These are phyloP conservation scores for Megaustenia siamemsis DNA, from an alignment of 2,888 invertebrate genomes.

Conservation along the genomic window DNA sequence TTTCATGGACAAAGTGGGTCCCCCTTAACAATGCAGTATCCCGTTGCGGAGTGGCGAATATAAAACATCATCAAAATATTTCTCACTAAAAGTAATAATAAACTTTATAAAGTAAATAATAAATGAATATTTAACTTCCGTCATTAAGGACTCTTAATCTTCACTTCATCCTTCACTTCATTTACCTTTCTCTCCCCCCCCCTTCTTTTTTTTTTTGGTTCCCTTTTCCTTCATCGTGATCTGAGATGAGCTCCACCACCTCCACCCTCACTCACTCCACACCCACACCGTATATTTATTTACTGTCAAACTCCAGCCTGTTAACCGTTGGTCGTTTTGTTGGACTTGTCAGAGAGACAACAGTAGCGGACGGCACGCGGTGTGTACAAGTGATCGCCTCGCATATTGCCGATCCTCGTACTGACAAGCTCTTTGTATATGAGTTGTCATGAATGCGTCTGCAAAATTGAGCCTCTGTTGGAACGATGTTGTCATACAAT, in stretches of 20 bases:
- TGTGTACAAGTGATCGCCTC: not conserved
- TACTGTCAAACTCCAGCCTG: slow-evolving; percentile 16
- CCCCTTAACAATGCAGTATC: not conserved
- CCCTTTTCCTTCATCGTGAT: too few relatives aligned
- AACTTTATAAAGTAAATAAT: too few relatives aligned
- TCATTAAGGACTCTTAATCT: too few relatives aligned
- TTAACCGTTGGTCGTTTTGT: not conserved
- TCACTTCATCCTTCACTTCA: too few relatives aligned
- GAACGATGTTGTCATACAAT: not conserved
- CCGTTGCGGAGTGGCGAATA: too few relatives aligned
- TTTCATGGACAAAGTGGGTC: too few relatives aligned
- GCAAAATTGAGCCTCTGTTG: not conserved
- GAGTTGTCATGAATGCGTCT: not conserved
- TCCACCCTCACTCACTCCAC: not conserved
- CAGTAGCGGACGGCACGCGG: not conserved
- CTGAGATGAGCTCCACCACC: not conserved
- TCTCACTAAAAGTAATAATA: too few relatives aligned
- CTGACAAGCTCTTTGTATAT: not conserved
- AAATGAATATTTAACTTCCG: too few relatives aligned
- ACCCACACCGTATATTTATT: slow-evolving; percentile 11
- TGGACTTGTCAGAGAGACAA: not conserved
- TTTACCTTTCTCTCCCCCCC: not conserved
- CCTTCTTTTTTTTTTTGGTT: too few relatives aligned
- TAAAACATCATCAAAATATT: too few relatives aligned
- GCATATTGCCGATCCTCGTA: not conserved